Conservation (phyloP, 2,113 vertebrate species). For the Tragelaphus scriptus region DNA sequence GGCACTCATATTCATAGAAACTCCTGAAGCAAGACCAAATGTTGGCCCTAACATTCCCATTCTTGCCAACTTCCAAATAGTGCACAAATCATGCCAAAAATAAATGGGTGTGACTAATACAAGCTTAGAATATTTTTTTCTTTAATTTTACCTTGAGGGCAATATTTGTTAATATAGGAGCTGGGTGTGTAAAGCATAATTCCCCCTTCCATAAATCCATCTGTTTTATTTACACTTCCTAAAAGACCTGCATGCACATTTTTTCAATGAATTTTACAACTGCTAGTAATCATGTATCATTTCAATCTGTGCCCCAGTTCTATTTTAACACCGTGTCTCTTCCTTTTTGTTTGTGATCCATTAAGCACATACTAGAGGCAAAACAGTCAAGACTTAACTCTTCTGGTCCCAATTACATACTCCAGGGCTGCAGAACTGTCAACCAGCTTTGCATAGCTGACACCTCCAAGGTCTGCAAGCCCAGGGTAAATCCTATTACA, state of each 20-base stretch:
- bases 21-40: conserved; percentile 84
- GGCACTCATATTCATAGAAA: conserved; percentile 84
- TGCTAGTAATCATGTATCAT: conserved; percentile 75
- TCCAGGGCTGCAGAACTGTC: conserved; percentile 33
- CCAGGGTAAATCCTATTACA: conserved; percentile 58
- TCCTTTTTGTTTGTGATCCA: conserved; percentile 76
- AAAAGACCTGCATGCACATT: conserved; percentile 75
- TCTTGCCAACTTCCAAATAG: conserved; percentile 84
- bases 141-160: conserved; percentile 73
- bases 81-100: conserved; percentile 83
- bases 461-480: conserved; percentile 29
- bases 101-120: conserved; percentile 86
- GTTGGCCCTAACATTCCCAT: conserved; percentile 78
- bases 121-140: conserved; percentile 74
- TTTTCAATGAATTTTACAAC: conserved; percentile 77
- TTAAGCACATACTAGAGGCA: conserved; percentile 69
- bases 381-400: conserved; percentile 76
- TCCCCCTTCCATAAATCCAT: conserved; percentile 68
- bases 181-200: conserved; percentile 70
- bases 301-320: conserved; percentile 75
- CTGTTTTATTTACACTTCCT: conserved; percentile 79
- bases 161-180: conserved; percentile 77
- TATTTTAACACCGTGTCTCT: conserved; percentile 74
- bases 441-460: conserved; percentile 42
- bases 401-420: conserved; percentile 39